phyloP scores from a whole-genome alignment of 2,797 vertebrate genomes.

The Micromesistius poutassou region DNA sequence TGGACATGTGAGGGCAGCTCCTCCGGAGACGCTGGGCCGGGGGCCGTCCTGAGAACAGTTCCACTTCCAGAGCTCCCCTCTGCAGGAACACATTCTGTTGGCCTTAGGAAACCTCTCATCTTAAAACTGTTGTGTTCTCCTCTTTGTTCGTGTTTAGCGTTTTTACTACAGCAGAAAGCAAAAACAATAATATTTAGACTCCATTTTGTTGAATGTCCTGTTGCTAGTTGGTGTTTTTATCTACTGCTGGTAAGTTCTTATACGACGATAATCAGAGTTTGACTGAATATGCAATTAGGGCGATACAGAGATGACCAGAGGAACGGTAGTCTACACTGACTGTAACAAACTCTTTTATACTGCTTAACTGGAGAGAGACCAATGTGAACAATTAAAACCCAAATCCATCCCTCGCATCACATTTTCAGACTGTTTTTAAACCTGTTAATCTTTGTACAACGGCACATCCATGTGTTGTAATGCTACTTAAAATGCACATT shows the following conservation, averaged over 20 bases:
- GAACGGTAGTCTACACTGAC: conserved; percentile 77
- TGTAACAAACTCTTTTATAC: conserved; percentile 66
- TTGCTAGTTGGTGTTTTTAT: conserved; percentile 34
- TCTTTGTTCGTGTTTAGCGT: conserved; percentile 39
- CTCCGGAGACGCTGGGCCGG: conserved; percentile 40
- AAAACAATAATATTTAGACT: conserved; percentile 34
- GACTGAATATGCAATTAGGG: conserved; percentile 73
- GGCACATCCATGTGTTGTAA: neutral
- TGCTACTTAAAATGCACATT: conserved; percentile 5
- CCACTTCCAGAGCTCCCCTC: conserved; percentile 44
- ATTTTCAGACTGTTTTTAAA: conserved; percentile 61
- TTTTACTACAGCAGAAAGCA: conserved; percentile 28
- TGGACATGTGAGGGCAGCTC: conserved; percentile 43
- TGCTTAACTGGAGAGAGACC: conserved; percentile 28
- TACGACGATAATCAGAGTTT: conserved; percentile 52
- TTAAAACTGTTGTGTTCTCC: conserved; percentile 32
- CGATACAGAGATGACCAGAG: conserved; percentile 46
- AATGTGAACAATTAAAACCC: conserved; percentile 47
- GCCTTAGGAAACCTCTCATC: conserved; percentile 51
- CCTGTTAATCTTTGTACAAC: conserved; percentile 51
- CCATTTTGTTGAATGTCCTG: conserved; percentile 15
- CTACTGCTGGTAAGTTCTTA: conserved; percentile 41
- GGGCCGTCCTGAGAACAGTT: conserved; percentile 37
- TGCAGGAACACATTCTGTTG: conserved; percentile 55
- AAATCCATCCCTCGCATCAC: conserved; percentile 27